A percentile compares a stretch with the other conserved stretches of the same genome.
Evolutionary conservation across 2,113 vertebrate genomes (phyloP).

Genomic region (Cettia cetti): DNA sequence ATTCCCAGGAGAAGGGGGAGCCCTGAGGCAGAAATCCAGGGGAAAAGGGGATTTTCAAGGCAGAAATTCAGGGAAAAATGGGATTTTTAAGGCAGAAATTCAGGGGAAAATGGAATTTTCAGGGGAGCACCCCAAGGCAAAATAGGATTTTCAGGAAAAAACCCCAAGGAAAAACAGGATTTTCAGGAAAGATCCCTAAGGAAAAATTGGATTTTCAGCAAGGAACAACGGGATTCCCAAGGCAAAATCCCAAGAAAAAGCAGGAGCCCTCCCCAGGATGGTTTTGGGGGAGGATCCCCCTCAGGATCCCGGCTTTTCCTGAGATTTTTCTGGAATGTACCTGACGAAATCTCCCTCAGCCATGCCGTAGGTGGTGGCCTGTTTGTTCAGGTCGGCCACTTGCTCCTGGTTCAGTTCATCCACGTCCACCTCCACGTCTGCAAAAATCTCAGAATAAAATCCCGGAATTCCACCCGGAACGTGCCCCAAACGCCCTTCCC

Average conservation of each 20-base stretch:
- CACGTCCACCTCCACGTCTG: slow-evolving; percentile 95
- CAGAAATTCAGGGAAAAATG: not conserved
- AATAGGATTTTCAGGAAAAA: too few species aligned
- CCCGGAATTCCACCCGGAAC: rapidly evolving
- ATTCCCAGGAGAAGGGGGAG: not conserved
- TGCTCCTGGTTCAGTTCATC: slow-evolving; percentile 92
- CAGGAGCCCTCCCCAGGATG: rapidly evolving
- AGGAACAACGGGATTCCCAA: rapidly evolving
- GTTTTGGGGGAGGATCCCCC: not conserved
- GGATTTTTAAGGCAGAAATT: too few species aligned
- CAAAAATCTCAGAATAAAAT: not conserved
- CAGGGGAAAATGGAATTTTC: not conserved
- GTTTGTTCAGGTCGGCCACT: slow-evolving; percentile 90
- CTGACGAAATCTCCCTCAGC: slow-evolving; percentile 93
- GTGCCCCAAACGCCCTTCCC: not conserved
- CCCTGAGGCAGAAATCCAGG: not conserved
- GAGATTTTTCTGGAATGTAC: not conserved
- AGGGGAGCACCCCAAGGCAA: too few species aligned
- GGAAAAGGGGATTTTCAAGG: not conserved
- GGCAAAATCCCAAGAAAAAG: not conserved
- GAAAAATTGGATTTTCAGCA: too few species aligned
- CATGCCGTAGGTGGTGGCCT: slow-evolving; percentile 93
- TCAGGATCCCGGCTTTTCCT: not conserved
- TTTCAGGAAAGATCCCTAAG: too few species aligned
- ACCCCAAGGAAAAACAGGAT: too few species aligned